Conservation (phyloP, 1,140 invertebrate genomes). For the Pseudomyrmex gracilis region DNA sequence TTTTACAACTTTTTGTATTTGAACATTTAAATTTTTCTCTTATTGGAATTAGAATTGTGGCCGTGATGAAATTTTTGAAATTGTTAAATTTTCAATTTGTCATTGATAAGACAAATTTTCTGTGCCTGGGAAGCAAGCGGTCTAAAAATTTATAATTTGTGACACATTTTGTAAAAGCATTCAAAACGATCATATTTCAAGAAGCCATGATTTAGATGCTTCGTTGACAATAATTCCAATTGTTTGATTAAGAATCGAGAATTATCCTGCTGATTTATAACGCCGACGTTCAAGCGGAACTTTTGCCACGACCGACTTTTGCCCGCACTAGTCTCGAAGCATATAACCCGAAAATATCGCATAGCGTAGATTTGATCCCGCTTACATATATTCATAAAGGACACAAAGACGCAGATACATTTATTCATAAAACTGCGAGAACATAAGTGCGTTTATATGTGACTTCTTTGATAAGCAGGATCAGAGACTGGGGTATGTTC, state of each 20-base stretch:
- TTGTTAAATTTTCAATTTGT: background rate
- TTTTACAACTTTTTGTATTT: background rate
- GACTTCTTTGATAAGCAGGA: background rate
- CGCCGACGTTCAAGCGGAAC: background rate
- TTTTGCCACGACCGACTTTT: constrained; percentile 43
- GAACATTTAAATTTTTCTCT: background rate
- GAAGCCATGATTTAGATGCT: background rate
- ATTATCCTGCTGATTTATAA: background rate
- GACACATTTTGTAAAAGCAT: background rate
- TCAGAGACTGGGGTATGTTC: background rate
- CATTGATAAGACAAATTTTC: background rate
- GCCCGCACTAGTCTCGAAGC: background rate
- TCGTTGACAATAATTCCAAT: background rate
- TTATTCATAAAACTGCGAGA: constrained; percentile 66
- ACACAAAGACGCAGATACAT: constrained; percentile 63
- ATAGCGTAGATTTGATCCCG: constrained; percentile 37
- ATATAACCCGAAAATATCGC: constrained; percentile 24
- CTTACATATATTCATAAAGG: constrained; percentile 58
- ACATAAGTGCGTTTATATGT: constrained; percentile 11
- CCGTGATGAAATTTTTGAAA: background rate
- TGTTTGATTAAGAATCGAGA: background rate
- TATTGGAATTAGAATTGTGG: background rate
- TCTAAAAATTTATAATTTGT: background rate
- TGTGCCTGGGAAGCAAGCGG: background rate
- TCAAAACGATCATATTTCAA: no score